Evolutionary conservation across 1,140 invertebrate species (phyloP).

Genomic region (Drosophila pallidifrons): DNA sequence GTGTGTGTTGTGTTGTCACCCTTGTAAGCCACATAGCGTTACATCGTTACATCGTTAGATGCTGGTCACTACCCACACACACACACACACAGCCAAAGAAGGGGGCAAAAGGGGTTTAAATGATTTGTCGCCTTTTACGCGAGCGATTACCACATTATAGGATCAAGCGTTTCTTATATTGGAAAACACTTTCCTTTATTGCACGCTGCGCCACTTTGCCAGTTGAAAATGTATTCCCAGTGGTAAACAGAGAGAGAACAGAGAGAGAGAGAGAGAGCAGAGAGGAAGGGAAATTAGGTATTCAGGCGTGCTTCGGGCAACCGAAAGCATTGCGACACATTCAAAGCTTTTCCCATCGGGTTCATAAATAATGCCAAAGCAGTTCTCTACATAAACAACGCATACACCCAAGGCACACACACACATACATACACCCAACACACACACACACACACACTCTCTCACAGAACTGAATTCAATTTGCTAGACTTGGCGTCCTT

Average conservation of each 20-base stretch:
- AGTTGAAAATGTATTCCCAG: slow-evolving; percentile 68
- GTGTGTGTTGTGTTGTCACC: slow-evolving; percentile 61
- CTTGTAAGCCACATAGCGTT: slow-evolving; percentile 48
- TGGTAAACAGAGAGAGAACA: slow-evolving; percentile 27
- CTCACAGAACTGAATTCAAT: slow-evolving; percentile 63
- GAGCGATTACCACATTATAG: slow-evolving; percentile 84
- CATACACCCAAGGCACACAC: background rate
- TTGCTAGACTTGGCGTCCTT: slow-evolving; percentile 43
- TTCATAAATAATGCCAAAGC: slow-evolving; percentile 78
- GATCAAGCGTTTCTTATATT: slow-evolving; percentile 78
- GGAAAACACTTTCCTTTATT: slow-evolving; percentile 83
- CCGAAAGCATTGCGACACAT: slow-evolving; percentile 73
- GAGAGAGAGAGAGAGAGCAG: background rate
- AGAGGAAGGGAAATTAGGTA: slow-evolving; percentile 46
- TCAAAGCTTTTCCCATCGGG: slow-evolving; percentile 76
- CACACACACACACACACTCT: slow-evolving; percentile 14
- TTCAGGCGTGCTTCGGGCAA: slow-evolving; percentile 35
- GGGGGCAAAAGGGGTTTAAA: slow-evolving; percentile 66
- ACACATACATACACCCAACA: slow-evolving; percentile 6
- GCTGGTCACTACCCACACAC: background rate
- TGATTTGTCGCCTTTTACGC: slow-evolving; percentile 84
- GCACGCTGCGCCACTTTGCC: slow-evolving; percentile 47
- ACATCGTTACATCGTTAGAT: slow-evolving; percentile 42
- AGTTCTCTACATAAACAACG: slow-evolving; percentile 72
- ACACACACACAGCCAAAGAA: background rate